Evolutionary conservation across 2,113 vertebrate species (phyloP).

Genomic region (Elaphurus davidianus): DNA sequence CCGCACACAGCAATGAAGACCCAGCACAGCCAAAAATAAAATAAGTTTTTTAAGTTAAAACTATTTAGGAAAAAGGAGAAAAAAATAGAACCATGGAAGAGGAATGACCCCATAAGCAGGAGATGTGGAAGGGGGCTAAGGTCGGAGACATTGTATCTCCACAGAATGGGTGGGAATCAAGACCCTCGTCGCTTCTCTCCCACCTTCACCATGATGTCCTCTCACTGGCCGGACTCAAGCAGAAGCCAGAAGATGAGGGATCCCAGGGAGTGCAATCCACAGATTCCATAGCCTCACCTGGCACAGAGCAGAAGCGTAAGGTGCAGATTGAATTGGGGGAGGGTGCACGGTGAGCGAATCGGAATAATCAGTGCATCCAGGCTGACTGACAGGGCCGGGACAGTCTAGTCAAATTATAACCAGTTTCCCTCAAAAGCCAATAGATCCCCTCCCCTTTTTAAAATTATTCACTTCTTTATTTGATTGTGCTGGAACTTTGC

Average conservation of each 20-base stretch:
- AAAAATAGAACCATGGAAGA: not conserved
- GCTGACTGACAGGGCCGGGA: not conserved
- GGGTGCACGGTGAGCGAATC: not conserved
- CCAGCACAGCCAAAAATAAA: not conserved
- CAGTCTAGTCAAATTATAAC: not conserved
- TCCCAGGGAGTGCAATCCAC: too few relatives aligned
- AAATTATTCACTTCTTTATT: not conserved
- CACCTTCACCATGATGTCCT: not conserved
- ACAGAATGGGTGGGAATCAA: not conserved
- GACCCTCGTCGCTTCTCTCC: not conserved
- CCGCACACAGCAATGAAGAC: not conserved
- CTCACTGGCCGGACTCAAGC: not conserved
- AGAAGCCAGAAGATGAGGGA: not conserved
- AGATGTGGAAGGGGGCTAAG: not conserved
- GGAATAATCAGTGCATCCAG: not conserved
- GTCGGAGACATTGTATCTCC: not conserved
- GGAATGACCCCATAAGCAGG: not conserved
- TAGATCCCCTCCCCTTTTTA: not conserved
- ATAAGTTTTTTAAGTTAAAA: not conserved
- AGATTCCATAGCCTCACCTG: not conserved
- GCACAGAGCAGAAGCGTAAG: not conserved
- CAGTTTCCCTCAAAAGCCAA: not conserved
- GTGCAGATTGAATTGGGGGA: not conserved
- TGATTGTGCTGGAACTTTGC: not conserved
- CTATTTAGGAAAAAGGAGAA: not conserved